Percentiles rank a stretch among this genome's conserved stretches.
phyloP scores from a whole-genome alignment of 2,113 vertebrate genomes.

The Polypterus senegalus region DNA sequence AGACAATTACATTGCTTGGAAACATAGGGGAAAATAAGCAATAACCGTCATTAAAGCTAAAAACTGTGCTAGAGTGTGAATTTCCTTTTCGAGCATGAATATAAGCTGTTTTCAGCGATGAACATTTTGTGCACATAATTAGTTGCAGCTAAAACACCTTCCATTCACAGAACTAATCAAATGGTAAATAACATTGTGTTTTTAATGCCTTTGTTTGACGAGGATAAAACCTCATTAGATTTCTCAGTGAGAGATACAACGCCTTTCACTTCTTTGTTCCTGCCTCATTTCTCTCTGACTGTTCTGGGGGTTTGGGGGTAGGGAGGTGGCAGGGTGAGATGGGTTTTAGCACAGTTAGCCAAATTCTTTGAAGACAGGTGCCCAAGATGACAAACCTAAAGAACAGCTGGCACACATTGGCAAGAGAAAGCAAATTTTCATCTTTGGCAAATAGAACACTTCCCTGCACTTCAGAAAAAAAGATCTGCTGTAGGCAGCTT shows the following conservation, averaged over 20 bases:
- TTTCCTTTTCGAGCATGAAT: too few relatives aligned
- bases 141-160: neutral
- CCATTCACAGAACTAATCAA: conserved; percentile 6
- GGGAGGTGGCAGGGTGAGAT: conserved; percentile 7
- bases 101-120: too few relatives aligned
- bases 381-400: conserved; percentile 25
- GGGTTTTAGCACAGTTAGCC: conserved; percentile 26
- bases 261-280: conserved; percentile 33
- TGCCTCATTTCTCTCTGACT: conserved; percentile 35
- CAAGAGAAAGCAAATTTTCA: conserved; percentile 18
- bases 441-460: conserved; percentile 21
- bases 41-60: too few relatives aligned
- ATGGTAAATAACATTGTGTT: conserved; percentile 29
- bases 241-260: conserved; percentile 23
- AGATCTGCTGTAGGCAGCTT: conserved; percentile 35
- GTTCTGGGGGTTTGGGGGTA: conserved; percentile 17
- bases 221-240: conserved; percentile 27
- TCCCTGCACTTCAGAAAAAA: conserved; percentile 24
- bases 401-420: conserved; percentile 35
- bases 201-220: conserved; percentile 30
- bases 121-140: too few relatives aligned
- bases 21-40: too few relatives aligned
- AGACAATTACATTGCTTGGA: too few relatives aligned
- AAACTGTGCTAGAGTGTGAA: too few relatives aligned
- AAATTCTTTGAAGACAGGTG: conserved; percentile 29